Evolutionary conservation across 2,888 invertebrate species (phyloP), one percentile per base, ranked within the genome.

Genomic region (Marronus borbonicus): DNA sequence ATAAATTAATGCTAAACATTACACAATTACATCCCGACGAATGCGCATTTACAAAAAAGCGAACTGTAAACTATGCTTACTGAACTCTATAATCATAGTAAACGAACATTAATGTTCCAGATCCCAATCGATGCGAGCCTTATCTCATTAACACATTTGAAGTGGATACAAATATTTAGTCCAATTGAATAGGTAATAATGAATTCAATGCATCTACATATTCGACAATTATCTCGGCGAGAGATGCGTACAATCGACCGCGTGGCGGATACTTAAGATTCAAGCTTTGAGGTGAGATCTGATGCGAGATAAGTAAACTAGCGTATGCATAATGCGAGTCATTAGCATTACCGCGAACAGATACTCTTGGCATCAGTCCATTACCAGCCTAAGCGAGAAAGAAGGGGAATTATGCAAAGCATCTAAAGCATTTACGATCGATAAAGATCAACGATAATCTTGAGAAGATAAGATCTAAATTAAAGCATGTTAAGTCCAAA

Each of bases 281-380:
- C 60, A 74, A 60, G 44, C 72, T 74, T 24, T 60, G 49, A 74
- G 60, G 60, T 39, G 44, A 74, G 60, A 74, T 74, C 60, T 60
- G 72, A 60, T 74, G 72, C 39, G 10, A 74, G 72, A 74, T 74
- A 60, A 74, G 72, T 14, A 62, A 74, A 44, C 44, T 39, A 12
- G 24, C 39, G 72, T 55, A 44, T 74, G 55, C 62, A 44, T 74
- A 74, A 74, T 74, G 60, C 60, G 36, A 58, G 55, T 39, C 72
- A 72, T 72, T 58, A 72, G 58, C 72, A 58, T 72, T 58, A 44
- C 72, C 14, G 39, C 39, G 39, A 52, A 39, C 58, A 39, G 72
- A 58, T 58, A 72, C 24, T n/a, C 20, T 60, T 62, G 60, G 24
- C 24, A 60, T 39, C 24, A 49, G 58, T 5, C 36, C 39, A 58